Evolutionary conservation across 2,888 invertebrate species (phyloP).

Genomic region (Dicyrtoma fusca): DNA sequence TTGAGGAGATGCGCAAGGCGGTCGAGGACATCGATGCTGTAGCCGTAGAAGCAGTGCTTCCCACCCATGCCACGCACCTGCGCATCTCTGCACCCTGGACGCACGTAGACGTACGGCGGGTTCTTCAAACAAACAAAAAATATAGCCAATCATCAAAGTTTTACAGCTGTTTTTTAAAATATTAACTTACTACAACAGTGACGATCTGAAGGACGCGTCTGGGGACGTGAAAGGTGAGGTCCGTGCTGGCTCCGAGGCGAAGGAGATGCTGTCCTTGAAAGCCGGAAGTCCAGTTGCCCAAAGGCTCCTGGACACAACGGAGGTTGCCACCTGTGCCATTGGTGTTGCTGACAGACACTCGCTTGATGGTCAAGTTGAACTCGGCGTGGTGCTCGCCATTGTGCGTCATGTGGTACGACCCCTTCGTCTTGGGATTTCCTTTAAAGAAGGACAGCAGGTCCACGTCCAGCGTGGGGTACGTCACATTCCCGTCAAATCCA

Average conservation of each 20-base stretch:
- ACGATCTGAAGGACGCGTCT: conserved; percentile 83
- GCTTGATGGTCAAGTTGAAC: conserved; percentile 72
- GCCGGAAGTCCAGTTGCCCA: conserved; percentile 80
- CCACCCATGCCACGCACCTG: conserved; percentile 57
- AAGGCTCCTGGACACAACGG: conserved; percentile 59
- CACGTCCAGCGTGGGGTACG: too few species aligned
- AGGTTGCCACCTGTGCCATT: too few species aligned
- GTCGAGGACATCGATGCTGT: conserved; percentile 91
- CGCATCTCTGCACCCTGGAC: conserved; percentile 14
- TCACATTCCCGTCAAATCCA: too few species aligned
- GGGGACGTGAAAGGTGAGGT: conserved; percentile 75
- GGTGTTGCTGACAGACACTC: neutral
- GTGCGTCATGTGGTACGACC: neutral
- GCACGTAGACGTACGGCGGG: conserved; percentile 29
- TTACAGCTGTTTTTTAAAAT: too few species aligned
- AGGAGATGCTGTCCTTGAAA: conserved; percentile 67
- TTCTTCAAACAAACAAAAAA: too few species aligned
- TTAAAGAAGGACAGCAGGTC: too few species aligned
- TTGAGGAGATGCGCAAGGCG: conserved; percentile 79
- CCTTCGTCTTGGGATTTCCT: too few species aligned
- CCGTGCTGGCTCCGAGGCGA: conserved; percentile 68
- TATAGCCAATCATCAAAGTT: too few species aligned
- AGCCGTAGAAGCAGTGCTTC: conserved; percentile 66
- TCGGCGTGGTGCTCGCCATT: conserved; percentile 66
- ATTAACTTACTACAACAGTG: conserved; percentile 73